Evolutionary conservation across 2,797 vertebrate genomes (phyloP), one percentile per base, ranked within the genome.

Genomic region (Balearica regulorum): DNA sequence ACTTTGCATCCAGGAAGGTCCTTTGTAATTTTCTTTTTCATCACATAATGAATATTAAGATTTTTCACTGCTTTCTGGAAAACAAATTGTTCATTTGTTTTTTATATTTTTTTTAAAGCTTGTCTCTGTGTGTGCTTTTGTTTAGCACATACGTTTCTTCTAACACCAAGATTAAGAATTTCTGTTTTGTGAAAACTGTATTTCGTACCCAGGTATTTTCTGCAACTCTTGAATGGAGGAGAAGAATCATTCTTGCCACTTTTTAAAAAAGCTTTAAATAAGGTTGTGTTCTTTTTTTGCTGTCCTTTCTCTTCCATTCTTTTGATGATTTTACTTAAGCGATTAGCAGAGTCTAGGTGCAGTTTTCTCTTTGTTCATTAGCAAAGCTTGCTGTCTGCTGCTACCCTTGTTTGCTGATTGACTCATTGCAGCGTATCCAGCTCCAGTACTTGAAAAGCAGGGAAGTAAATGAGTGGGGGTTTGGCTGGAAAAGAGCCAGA

Each of bases 401-500:
- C 92, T 95, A 26, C 84, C 87, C 92, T 75, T 76, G 93, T 92
- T 94, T 53, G 92, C 57, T 55, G 86, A 41, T 90, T 65, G 85
- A 80, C 95, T 96, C 89, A n/a, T 58, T 96, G 80, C 82, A 90
- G 93, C 26, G 33, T 90, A 55, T 91, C 60, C 94, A 93, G 98
- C 97, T 97, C 97, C 90, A 94, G 92, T 7, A 60, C 53, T 96
- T 70, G 86, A 86, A 83, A 97, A 95, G 93, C 97, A 97, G 95
- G 93, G 97, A 98, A 98, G 97, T 96, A 96, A 97, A 98, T 97
- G 98, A 97, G 97, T 97, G 97, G 48, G 60, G 58, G 33, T 71
- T 90, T 78, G 89, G 85, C 97, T 98, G 98, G 98, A 97, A 83
- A 91, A 94, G 18, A 97, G 98, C 98, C 98, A 98, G 80, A n/a